phyloP scores from a whole-genome alignment of 2,888 invertebrate genomes.

The Schrankia costaestrigalis region DNA sequence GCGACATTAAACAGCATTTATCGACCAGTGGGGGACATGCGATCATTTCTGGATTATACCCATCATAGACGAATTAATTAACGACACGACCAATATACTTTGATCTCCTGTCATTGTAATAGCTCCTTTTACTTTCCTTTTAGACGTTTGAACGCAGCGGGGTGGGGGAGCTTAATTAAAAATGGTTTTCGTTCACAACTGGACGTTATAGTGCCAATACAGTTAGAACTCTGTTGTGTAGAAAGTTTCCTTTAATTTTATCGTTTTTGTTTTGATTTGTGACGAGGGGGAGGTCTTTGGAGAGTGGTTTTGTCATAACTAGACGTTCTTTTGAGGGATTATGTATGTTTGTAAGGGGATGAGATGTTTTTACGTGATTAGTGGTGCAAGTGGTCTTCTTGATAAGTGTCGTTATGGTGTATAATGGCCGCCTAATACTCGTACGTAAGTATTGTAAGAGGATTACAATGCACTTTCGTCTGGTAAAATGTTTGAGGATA shows the following conservation, averaged over 20 bases:
- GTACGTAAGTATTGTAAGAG: slow-evolving; percentile 19
- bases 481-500: no score
- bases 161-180: slow-evolving; percentile 4
- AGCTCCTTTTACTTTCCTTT: slow-evolving; percentile 18
- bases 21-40: slow-evolving; percentile 59
- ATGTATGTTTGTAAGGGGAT: slow-evolving; percentile 60
- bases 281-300: slow-evolving; percentile 30
- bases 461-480: slow-evolving; percentile 20
- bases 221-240: slow-evolving; percentile 6
- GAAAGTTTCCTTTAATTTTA: slow-evolving; percentile 16
- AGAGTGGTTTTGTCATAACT: slow-evolving; percentile 44
- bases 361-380: slow-evolving; percentile 76
- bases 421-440: slow-evolving; percentile 16
- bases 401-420: slow-evolving; percentile 41
- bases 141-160: slow-evolving; percentile 2
- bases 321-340: slow-evolving; percentile 78
- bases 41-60: slow-evolving; percentile 78
- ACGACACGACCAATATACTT: slow-evolving; percentile 53
- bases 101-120: slow-evolving; percentile 45
- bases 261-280: slow-evolving; percentile 18
- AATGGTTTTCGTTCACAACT: slow-evolving; percentile 4
- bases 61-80: slow-evolving; percentile 77
- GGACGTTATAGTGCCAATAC: neutral
- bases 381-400: slow-evolving; percentile 54
- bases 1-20: slow-evolving; percentile 73